These are phyloP conservation scores for Mus spicilegus DNA, from an alignment of 2,113 vertebrate species.

Conservation along the genomic window DNA sequence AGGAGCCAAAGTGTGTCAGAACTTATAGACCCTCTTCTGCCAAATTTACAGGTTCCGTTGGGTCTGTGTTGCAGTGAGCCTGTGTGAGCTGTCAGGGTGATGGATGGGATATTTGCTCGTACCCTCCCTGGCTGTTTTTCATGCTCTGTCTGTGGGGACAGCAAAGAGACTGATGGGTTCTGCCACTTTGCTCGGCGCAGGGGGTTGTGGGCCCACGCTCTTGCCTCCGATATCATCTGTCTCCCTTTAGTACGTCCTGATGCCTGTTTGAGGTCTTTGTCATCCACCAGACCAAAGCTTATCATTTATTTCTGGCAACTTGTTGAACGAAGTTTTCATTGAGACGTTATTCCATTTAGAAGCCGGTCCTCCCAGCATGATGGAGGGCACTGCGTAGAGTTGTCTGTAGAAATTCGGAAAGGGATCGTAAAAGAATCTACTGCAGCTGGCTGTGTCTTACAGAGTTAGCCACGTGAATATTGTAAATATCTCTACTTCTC, in stretches of 20 bases:
- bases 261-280: background rate
- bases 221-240: background rate
- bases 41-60: background rate
- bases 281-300: background rate
- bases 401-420: constrained; percentile 51
- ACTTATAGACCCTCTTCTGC: background rate
- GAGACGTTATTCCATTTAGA: constrained; percentile 36
- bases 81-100: background rate
- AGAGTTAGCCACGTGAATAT: background rate
- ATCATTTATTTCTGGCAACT: constrained; percentile 24
- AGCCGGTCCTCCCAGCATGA: constrained; percentile 46
- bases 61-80: background rate
- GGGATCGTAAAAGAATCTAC: constrained; percentile 73
- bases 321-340: constrained; percentile 55
- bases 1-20: accelerated
- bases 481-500: background rate
- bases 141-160: accelerated
- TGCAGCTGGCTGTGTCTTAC: constrained; percentile 6
- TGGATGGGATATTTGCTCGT: background rate
- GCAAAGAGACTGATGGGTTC: background rate
- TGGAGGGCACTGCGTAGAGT: constrained; percentile 67
- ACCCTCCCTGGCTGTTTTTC: background rate
- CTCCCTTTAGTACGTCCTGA: background rate
- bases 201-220: accelerated
- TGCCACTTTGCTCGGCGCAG: accelerated